phyloP scores from a whole-genome alignment of 1,140 invertebrate genomes.

The Campoletis sonorensis region DNA sequence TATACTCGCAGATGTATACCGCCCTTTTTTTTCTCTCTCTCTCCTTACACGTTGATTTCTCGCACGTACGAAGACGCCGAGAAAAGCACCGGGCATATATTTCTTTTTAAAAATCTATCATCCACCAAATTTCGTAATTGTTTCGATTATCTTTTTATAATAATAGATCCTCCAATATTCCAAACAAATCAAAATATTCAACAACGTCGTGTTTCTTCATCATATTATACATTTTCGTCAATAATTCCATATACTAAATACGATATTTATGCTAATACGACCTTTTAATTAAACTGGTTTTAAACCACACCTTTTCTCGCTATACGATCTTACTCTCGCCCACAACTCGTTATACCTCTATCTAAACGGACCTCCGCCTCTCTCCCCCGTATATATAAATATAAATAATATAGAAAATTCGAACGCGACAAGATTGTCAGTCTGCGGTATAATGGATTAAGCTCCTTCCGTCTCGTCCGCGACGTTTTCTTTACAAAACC shows the following conservation, averaged over 20 bases:
- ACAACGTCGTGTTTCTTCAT: not conserved
- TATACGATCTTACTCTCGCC: constrained; percentile 9
- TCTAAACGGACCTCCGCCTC: not conserved
- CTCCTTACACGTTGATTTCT: no score
- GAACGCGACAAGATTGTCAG: constrained; percentile 20
- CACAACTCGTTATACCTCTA: constrained; percentile 18
- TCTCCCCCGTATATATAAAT: not conserved
- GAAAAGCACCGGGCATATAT: constrained; percentile 19
- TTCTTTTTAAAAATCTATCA: not conserved
- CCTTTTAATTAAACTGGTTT: constrained; percentile 27
- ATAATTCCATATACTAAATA: not conserved
- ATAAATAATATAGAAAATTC: not conserved
- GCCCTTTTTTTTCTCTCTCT: not conserved
- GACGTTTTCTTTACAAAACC: no score
- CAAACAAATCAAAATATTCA: no score
- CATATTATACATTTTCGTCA: not conserved
- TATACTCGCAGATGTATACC: constrained; percentile 2
- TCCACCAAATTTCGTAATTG: not conserved
- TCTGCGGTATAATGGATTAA: constrained; percentile 22
- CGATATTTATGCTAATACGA: constrained; percentile 23
- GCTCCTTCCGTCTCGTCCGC: not conserved
- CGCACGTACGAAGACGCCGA: no score
- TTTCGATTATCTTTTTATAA: not conserved
- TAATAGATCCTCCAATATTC: no score
- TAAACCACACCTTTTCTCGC: constrained; percentile 1